phyloP scores from a whole-genome alignment of 2,888 invertebrate genomes.

The Thumatha senex region DNA sequence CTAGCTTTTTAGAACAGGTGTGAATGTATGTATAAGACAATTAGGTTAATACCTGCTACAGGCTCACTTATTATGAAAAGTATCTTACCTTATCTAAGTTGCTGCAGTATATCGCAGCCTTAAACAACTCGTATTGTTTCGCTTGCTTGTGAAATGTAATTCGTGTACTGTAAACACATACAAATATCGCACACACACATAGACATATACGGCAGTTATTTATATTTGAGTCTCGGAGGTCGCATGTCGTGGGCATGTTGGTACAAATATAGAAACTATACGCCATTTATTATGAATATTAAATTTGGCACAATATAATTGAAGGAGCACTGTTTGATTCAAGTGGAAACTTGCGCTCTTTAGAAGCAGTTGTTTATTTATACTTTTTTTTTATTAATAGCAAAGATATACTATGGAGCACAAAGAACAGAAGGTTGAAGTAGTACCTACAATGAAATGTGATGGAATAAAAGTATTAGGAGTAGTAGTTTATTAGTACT shows the following conservation, averaged over 20 bases:
- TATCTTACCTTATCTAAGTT: slow-evolving; percentile 29
- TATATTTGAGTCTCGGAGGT: slow-evolving; percentile 68
- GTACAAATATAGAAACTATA: slow-evolving; percentile 52
- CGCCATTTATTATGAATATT: slow-evolving; percentile 40
- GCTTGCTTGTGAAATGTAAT: slow-evolving; percentile 66
- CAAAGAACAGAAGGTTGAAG: no score
- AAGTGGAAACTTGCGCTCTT: slow-evolving; percentile 6
- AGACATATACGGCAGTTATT: slow-evolving; percentile 45
- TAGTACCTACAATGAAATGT: no score
- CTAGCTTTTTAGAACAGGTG: no score
- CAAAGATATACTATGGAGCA: no score
- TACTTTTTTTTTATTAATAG: no score
- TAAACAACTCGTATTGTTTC: slow-evolving; percentile 67
- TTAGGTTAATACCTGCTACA: no score
- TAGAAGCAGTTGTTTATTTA: slow-evolving; percentile 1
- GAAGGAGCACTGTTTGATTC: slow-evolving; percentile 16
- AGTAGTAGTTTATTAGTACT: no score
- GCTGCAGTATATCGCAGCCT: slow-evolving; percentile 38
- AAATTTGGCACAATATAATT: slow-evolving; percentile 40
- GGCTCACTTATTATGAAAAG: no score
- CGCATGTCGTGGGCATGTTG: slow-evolving; percentile 56
- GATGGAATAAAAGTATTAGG: no score
- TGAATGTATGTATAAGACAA: no score
- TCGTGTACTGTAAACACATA: slow-evolving; percentile 64
- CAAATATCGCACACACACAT: slow-evolving; percentile 55